Conservation (phyloP, 2,797 vertebrate genomes). For the Nyctibius grandis region DNA sequence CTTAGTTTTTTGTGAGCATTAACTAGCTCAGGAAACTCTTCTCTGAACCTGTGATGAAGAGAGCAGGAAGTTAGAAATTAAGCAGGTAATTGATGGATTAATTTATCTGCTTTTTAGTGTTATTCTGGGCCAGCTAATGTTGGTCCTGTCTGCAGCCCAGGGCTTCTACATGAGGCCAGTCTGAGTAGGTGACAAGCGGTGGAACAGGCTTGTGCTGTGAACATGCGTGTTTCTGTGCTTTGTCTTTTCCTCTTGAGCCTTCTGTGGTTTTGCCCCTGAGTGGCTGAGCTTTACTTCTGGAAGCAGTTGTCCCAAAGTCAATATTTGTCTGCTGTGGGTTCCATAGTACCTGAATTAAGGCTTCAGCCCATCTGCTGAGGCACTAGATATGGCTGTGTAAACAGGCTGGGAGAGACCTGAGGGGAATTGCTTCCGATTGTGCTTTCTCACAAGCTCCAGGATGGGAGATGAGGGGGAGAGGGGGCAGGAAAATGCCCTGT, state of each 20-base stretch:
- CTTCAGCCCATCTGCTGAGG: neutral
- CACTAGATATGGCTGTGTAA: neutral
- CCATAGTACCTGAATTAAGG: neutral
- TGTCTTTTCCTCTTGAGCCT: neutral
- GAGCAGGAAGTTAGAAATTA: neutral
- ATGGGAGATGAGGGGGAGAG: neutral
- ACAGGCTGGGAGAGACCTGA: neutral
- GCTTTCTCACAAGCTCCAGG: neutral
- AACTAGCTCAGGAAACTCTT: neutral
- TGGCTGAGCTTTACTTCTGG: accelerated
- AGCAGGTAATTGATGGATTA: neutral
- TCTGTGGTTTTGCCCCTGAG: neutral
- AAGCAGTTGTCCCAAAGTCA: neutral
- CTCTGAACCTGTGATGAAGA: neutral
- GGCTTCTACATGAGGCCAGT: neutral
- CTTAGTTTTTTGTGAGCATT: neutral
- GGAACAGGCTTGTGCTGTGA: neutral
- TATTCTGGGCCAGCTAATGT: neutral
- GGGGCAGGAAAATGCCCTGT: neutral
- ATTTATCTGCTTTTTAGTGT: neutral
- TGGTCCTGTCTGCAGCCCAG: neutral
- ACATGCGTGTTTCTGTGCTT: accelerated
- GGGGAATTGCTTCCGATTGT: neutral
- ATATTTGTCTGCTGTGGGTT: neutral
- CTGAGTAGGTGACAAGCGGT: neutral